Conservation (phyloP, 2,888 invertebrate species). For the Atethmia centrago region DNA sequence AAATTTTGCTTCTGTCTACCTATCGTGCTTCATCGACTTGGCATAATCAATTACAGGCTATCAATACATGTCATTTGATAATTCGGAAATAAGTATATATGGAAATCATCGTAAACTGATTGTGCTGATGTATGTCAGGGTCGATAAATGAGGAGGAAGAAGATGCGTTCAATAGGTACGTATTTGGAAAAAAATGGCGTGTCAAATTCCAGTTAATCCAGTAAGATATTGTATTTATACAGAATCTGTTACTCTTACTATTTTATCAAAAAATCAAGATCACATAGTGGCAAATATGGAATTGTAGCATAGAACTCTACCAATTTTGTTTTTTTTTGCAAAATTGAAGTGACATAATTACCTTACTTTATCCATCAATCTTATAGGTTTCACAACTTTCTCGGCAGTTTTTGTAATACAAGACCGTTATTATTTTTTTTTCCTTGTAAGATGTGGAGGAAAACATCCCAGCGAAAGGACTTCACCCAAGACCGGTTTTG, state of each 20-base stretch:
- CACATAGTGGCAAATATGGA: not conserved
- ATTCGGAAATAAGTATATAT: constrained; percentile 7
- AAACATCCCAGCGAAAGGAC: constrained; percentile 77
- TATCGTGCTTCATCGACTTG: constrained; percentile 62
- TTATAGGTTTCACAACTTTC: constrained; percentile 22
- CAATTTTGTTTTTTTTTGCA: not conserved
- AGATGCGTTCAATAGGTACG: not conserved
- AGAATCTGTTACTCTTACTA: not conserved
- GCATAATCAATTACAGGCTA: constrained; percentile 66
- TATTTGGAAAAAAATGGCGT: not conserved
- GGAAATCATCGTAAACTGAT: constrained; percentile 28
- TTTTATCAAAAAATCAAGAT: not conserved
- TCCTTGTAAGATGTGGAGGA: constrained; percentile 72
- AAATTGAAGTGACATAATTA: not conserved
- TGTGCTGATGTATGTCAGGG: constrained; percentile 2
- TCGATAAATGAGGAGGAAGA: not conserved
- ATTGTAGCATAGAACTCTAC: not conserved
- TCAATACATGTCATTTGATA: constrained; percentile 62
- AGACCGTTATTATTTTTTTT: constrained; percentile 61
- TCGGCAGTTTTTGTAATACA: constrained; percentile 26
- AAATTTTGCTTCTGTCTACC: constrained; percentile 61
- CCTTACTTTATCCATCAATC: constrained; percentile 21
- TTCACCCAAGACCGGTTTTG: constrained; percentile 78
- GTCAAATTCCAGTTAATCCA: not conserved
- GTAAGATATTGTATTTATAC: not conserved